Conservation (phyloP, 2,113 vertebrate genomes). For the Oophaga pumilio region DNA sequence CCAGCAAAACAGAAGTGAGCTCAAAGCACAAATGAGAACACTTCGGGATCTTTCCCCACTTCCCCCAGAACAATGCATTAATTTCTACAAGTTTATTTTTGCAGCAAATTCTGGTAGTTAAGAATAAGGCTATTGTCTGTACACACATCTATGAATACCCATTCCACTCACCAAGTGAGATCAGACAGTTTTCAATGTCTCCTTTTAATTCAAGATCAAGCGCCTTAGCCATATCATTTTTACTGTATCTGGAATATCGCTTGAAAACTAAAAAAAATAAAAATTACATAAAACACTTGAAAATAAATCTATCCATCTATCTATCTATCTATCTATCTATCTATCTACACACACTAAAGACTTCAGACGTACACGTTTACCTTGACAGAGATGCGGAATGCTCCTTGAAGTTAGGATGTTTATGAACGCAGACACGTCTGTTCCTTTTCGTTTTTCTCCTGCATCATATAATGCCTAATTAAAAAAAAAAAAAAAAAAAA, state of each 20-base stretch:
- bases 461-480: slow-evolving; percentile 87
- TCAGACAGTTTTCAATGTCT: slow-evolving; percentile 90
- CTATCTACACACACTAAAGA: no score
- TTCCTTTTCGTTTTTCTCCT: slow-evolving; percentile 90
- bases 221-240: slow-evolving; percentile 88
- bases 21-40: no score
- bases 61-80: no score
- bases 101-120: no score
- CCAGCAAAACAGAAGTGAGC: no score
- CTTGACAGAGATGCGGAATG: slow-evolving; percentile 78
- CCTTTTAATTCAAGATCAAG: slow-evolving; percentile 94
- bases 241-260: slow-evolving; percentile 87
- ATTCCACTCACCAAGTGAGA: slow-evolving; percentile 80
- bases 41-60: no score
- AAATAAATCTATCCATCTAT: no score
- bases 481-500: background rate
- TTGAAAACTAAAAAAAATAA: slow-evolving; percentile 78
- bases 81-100: no score
- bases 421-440: slow-evolving; percentile 77
- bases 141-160: background rate
- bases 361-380: slow-evolving; percentile 66
- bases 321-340: no score
- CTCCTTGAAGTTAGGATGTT: slow-evolving; percentile 82
- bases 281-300: no score
- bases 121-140: no score